phyloP scores from a whole-genome alignment of 2,888 invertebrate species.

The Vesta saturnalis region DNA sequence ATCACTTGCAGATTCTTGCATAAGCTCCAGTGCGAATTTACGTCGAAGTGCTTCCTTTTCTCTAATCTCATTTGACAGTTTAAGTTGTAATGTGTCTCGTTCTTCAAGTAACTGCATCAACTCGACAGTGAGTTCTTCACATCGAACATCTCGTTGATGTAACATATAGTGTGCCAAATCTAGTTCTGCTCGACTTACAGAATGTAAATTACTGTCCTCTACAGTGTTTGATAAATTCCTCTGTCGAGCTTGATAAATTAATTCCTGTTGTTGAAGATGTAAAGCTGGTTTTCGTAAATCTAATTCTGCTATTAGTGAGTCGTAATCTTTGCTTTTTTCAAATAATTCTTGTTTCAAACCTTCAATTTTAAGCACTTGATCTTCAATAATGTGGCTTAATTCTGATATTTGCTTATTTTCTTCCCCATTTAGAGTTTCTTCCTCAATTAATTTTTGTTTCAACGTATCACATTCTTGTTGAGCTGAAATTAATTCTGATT shows the following conservation, averaged over 20 bases:
- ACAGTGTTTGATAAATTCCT: slow-evolving; percentile 18
- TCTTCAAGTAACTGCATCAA: slow-evolving; percentile 85
- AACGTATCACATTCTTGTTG: slow-evolving; percentile 66
- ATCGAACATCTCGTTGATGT: slow-evolving; percentile 86
- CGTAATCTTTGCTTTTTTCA: slow-evolving; percentile 69
- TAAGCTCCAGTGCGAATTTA: slow-evolving; percentile 36
- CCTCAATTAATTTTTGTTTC: slow-evolving; percentile 65
- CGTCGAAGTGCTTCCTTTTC: slow-evolving; percentile 72
- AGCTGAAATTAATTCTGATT: slow-evolving; percentile 65
- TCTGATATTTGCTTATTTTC: slow-evolving; percentile 67
- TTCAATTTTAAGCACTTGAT: slow-evolving; percentile 78
- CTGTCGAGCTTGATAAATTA: neutral
- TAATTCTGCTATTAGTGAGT: slow-evolving; percentile 60
- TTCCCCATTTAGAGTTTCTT: slow-evolving; percentile 66
- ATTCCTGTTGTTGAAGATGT: neutral
- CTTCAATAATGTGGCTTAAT: slow-evolving; percentile 70
- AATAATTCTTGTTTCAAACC: slow-evolving; percentile 75
- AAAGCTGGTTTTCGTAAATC: slow-evolving; percentile 46
- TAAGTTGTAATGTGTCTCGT: slow-evolving; percentile 83
- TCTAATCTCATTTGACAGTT: slow-evolving; percentile 82
- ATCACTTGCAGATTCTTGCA: neutral
- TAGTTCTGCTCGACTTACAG: slow-evolving; percentile 69
- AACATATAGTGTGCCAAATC: slow-evolving; percentile 86
- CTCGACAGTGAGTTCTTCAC: slow-evolving; percentile 87
- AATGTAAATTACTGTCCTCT: slow-evolving; percentile 39